Conservation (phyloP, 2,888 invertebrate genomes). For the Philereme vetulata region DNA sequence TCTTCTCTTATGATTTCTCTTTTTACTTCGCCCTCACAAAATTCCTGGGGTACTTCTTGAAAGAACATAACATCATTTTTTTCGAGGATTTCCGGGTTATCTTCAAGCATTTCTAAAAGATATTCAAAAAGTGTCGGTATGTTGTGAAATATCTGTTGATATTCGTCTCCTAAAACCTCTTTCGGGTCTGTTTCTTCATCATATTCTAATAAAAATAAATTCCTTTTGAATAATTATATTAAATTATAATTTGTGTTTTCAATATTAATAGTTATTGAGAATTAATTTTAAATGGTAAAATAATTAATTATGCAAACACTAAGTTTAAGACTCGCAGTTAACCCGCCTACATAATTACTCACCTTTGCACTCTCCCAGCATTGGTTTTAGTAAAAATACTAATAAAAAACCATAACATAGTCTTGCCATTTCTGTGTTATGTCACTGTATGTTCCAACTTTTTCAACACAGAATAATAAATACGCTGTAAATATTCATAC, state of each 20-base stretch:
- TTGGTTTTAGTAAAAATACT: slow-evolving; percentile 14
- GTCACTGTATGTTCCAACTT: slow-evolving; percentile 13
- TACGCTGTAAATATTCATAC: slow-evolving; percentile 17
- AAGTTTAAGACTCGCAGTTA: neutral
- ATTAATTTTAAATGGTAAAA: no score
- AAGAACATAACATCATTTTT: slow-evolving; percentile 50
- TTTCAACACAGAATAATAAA: slow-evolving; percentile 12
- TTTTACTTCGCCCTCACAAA: slow-evolving; percentile 3
- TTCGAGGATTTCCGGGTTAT: slow-evolving; percentile 60
- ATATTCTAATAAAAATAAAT: slow-evolving; percentile 32
- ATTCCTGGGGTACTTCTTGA: slow-evolving; percentile 21
- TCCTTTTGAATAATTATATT: no score
- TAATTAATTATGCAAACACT: no score
- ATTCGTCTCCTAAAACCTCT: slow-evolving; percentile 42
- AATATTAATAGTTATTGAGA: no score
- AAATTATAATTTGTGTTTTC: no score
- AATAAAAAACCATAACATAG: slow-evolving; percentile 16
- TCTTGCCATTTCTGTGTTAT: slow-evolving; percentile 23
- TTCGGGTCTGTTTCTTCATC: slow-evolving; percentile 23
- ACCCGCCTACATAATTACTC: neutral
- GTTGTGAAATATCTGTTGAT: slow-evolving; percentile 53
- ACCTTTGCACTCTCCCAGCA: slow-evolving; percentile 18
- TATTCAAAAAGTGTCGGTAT: slow-evolving; percentile 62
- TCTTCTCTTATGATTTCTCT: slow-evolving; percentile 18
- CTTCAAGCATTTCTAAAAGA: slow-evolving; percentile 52